phyloP scores from a whole-genome alignment of 2,797 vertebrate species.

The Merluccius polli region DNA sequence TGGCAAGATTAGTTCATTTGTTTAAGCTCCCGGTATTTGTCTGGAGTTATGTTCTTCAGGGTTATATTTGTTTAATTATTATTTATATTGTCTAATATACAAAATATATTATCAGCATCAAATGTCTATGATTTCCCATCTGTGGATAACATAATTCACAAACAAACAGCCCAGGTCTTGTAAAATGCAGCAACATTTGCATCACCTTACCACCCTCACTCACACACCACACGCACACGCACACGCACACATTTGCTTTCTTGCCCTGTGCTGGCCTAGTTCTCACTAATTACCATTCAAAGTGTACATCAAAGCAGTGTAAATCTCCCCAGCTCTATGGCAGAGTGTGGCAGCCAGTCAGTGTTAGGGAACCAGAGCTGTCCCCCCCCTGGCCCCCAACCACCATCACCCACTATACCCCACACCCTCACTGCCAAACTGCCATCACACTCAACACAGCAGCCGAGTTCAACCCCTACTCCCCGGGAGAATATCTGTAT shows the following conservation, averaged over 20 bases:
- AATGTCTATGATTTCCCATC: neutral
- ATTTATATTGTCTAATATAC: neutral
- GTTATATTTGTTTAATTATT: neutral
- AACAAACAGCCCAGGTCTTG: conserved; percentile 18
- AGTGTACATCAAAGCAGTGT: conserved; percentile 72
- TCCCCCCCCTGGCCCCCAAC: conserved; percentile 29
- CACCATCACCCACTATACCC: conserved; percentile 8
- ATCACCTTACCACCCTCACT: neutral
- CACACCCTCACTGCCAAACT: neutral
- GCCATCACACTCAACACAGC: neutral
- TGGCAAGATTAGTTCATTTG: neutral
- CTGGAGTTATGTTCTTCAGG: neutral
- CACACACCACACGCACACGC: conserved; percentile 36
- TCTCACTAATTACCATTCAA: conserved; percentile 72
- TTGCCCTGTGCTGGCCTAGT: conserved; percentile 71
- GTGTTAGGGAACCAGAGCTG: conserved; percentile 49
- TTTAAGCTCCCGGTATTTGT: neutral
- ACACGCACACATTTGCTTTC: conserved; percentile 50
- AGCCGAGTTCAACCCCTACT: neutral
- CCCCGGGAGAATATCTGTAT: neutral
- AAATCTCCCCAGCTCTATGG: conserved; percentile 60
- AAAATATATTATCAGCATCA: neutral
- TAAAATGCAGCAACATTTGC: neutral
- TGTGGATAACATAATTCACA: conserved; percentile 16
- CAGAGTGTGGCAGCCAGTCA: conserved; percentile 21